Evolutionary conservation across 2,888 invertebrate genomes (phyloP), one percentile per base, ranked within the genome.

Genomic region (Ptychoptera contaminata): DNA sequence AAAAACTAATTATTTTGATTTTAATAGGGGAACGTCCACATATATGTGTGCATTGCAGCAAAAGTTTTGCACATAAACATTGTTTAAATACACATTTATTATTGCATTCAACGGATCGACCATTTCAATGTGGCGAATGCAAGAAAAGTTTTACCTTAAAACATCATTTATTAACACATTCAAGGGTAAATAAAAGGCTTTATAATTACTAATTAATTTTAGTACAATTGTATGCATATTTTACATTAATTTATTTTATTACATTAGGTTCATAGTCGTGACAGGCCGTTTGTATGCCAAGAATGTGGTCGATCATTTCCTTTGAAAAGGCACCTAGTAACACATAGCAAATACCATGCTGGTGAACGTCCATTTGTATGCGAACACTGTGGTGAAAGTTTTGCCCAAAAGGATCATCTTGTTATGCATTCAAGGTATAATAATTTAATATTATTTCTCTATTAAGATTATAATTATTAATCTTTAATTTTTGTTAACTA

Each of bases 351-450:
- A 70, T 85, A 82, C 62, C 86, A 86, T 65, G 84, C 84, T 23
- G 86, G 86, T 8, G 85, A 86, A 61, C 68, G 86, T 50, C 86
- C 86, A 2, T 84, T 77, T 57, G 80, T 93, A 59, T 92, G 91
- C 66, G 77, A 66, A 67, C 83, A 91, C 49, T 97, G 96, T 59
- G 83, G 82, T 3, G 96, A 96, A 66, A 88, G 91, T 48, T 92
- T 91, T 66, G 85, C 87, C 10, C 79, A 90, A 51, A 79, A 88
- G 60, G 90, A 91, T 63, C 90, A 91, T 52, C 56, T 67, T 45
- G 67, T 70, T 49, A 69, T 69, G 68, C 68, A 69, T 60, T 69
- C 67, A 51, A 59, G 64, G 63, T 65, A 55, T 23, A 23, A 5
- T 23, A 23, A 5, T 23, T 23, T 5, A 23, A 23, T 5, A 23